Conservation (phyloP, 2,888 invertebrate species). For the Melinaea marsaeus region DNA sequence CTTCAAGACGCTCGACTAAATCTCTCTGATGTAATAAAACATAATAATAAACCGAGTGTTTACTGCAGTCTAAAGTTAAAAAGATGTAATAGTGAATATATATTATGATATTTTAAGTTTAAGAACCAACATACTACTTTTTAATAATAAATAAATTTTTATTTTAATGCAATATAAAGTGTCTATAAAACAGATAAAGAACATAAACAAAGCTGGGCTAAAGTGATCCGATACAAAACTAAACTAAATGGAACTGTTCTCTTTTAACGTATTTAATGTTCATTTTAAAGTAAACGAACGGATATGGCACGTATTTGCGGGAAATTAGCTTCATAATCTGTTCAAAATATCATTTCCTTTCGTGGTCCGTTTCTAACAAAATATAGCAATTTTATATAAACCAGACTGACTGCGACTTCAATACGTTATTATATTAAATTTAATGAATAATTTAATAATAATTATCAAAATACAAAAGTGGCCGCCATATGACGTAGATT, state of each 20-base stretch:
- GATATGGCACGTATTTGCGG: constrained; percentile 49
- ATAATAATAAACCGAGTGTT: not conserved
- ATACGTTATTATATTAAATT: constrained; percentile 1
- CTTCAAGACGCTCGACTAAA: constrained; percentile 42
- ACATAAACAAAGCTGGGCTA: not conserved
- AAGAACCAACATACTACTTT: no score
- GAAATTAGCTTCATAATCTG: constrained; percentile 67
- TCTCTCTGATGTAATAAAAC: constrained; percentile 45
- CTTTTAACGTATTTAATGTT: constrained; percentile 22
- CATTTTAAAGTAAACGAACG: constrained; percentile 29
- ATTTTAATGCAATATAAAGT: no score
- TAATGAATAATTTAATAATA: no score
- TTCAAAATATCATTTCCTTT: constrained; percentile 66
- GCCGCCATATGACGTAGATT: not conserved
- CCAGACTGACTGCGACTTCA: constrained; percentile 1
- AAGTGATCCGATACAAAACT: constrained; percentile 1
- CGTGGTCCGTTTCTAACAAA: constrained; percentile 33
- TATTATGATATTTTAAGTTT: not conserved
- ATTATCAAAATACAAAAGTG: no score
- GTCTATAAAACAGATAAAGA: no score
- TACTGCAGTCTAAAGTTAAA: not conserved
- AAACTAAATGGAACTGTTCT: constrained; percentile 7
- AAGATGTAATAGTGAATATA: not conserved
- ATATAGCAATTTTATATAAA: constrained; percentile 9
- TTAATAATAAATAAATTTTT: no score